These are phyloP conservation scores for Tinea semifulvella DNA, from an alignment of 2,888 invertebrate genomes.

Conservation along the genomic window DNA sequence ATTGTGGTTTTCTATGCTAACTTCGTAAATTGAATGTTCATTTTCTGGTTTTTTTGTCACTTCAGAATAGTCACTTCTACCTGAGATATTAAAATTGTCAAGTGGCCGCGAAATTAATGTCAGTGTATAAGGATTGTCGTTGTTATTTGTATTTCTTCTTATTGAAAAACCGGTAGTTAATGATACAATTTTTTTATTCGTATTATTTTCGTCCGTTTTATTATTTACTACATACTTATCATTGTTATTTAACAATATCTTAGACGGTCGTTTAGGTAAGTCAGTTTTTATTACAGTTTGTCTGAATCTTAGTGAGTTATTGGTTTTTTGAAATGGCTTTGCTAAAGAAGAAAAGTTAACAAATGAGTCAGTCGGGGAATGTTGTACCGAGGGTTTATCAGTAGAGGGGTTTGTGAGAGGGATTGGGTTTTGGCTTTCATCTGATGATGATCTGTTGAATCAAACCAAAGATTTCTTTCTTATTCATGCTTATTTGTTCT, in stretches of 20 bases:
- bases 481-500: constrained; percentile 24
- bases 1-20: constrained; percentile 21
- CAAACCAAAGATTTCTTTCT: constrained; percentile 59
- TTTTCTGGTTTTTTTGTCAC: constrained; percentile 26
- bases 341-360: constrained; percentile 56
- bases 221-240: neutral
- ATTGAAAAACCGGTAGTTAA: constrained; percentile 61
- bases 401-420: constrained; percentile 36
- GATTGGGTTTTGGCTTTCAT: constrained; percentile 50
- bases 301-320: constrained; percentile 43
- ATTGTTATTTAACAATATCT: neutral
- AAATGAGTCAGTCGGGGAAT: constrained; percentile 34
- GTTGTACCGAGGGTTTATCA: constrained; percentile 46
- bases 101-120: constrained; percentile 49
- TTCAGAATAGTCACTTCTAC: constrained; percentile 33
- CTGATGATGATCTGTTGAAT: constrained; percentile 66
- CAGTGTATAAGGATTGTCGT: constrained; percentile 52
- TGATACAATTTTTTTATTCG: constrained; percentile 27
- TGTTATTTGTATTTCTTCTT: constrained; percentile 45
- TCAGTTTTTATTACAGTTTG: constrained; percentile 14
- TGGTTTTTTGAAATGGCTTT: constrained; percentile 60
- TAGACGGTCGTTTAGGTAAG: constrained; percentile 14
- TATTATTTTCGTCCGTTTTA: neutral
- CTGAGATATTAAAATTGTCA: constrained; percentile 27
- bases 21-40: constrained; percentile 22